Base-by-base conservation (phyloP, 35 echinoderm and acorn worm genomes). In the Patiria miniata region DNA sequence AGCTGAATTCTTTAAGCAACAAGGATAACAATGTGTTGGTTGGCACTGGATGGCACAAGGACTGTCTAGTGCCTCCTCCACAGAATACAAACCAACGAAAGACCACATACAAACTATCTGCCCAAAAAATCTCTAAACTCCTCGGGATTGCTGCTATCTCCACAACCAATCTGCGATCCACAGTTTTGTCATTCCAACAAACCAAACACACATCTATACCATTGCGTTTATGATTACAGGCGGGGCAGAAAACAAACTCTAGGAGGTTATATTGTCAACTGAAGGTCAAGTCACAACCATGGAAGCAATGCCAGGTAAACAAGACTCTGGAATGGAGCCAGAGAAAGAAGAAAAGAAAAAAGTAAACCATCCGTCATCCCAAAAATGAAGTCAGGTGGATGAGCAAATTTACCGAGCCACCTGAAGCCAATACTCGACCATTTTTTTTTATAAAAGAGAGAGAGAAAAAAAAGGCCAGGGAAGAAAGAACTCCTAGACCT, bases 171-270 rank as follows among this genome's bases (percentile, higher is more conserved):
- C 57, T 60, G 57, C 57, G 28, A n/a, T 60, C 19, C 28, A 73
- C 65, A 73, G 34, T 32, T 30, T 34, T 73, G 65, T 34, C 65
- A 22, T 73, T 28, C 65, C 26, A 23, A 73, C 34, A 73, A 73
- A 73, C 65, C 65, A 73, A 22, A 73, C 26, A 73, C 21, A 10
- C 3, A 23, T 14, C 65, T 73, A 14, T 32, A 73, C 26, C 65
- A 26, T 73, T 73, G 65, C 65, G 26, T 73, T 73, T 26, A 73
- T 73, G 65, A 73, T 73, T 73, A 73, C 10, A 26, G 65, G 65
- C n/a, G 42, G 42, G 42, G 12, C 12, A 12, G 4, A 47, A 47
- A 47, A 47, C n/a, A 73, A 73, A 73, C 26, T 73, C 34, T 73
- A 23, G 19, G 10, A 73, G 65, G 65, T 10, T 34, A 30, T 26